Conservation (phyloP, 2,113 vertebrate genomes). For the Alaudala cheleensis region DNA sequence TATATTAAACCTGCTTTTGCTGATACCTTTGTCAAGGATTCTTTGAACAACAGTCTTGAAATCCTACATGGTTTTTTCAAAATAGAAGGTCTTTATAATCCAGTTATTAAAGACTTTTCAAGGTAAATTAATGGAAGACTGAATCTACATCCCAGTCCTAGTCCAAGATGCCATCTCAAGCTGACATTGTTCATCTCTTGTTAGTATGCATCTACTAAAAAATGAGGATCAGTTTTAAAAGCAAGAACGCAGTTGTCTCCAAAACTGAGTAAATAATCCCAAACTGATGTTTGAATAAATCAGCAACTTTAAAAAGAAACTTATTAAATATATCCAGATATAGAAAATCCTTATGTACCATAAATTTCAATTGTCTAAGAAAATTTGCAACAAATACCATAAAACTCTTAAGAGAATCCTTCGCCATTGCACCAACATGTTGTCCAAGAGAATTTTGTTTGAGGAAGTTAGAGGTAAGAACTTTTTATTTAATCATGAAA, state of each 20-base stretch:
- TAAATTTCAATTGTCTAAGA: background rate
- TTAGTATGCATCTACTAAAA: background rate
- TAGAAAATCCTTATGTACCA: background rate
- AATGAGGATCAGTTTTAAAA: background rate
- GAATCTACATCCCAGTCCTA: background rate
- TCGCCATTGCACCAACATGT: background rate
- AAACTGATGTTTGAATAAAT: background rate
- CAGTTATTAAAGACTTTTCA: background rate
- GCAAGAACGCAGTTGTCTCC: background rate
- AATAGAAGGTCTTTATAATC: background rate
- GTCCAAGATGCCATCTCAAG: background rate
- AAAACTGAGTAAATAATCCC: background rate
- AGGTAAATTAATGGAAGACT: background rate
- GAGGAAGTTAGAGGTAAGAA: conserved; percentile 14
- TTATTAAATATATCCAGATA: background rate
- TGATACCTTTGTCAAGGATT: background rate
- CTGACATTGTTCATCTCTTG: background rate
- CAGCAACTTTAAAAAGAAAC: background rate
- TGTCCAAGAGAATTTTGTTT: background rate
- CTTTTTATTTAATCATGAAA: conserved; percentile 51
- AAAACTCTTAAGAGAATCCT: background rate
- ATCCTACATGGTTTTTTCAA: background rate
- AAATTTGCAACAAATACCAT: background rate
- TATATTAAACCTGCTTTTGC: background rate
- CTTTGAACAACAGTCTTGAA: background rate